Percentiles rank a stretch among this genome's conserved stretches.
phyloP scores from a whole-genome alignment of 2,113 vertebrate genomes.

The Alexandromys fortis region DNA sequence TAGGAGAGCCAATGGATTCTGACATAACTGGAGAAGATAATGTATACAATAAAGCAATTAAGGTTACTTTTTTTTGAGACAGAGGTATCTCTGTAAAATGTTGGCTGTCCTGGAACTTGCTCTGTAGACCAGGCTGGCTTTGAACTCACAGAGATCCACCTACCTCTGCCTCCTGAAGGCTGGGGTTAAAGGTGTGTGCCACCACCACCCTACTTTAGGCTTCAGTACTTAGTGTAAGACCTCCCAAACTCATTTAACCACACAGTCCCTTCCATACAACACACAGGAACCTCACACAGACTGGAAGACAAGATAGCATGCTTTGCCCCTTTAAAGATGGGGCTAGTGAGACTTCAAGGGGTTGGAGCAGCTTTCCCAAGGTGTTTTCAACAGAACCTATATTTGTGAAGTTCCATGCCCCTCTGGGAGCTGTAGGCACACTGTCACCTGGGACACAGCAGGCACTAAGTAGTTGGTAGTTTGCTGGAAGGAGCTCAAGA shows the following conservation, averaged over 20 bases:
- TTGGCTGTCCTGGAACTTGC: neutral
- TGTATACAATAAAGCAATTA: neutral
- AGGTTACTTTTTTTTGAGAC: neutral
- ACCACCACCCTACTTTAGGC: neutral
- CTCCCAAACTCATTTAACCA: neutral
- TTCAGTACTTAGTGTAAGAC: neutral
- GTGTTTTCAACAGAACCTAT: neutral
- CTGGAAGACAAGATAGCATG: neutral
- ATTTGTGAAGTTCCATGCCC: neutral
- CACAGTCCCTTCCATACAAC: neutral
- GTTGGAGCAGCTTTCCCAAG: accelerated
- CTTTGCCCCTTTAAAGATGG: neutral
- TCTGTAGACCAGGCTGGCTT: neutral
- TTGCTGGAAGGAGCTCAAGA: conserved; percentile 93
- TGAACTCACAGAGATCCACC: neutral
- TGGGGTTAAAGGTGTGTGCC: neutral
- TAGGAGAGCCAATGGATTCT: neutral
- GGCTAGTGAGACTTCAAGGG: neutral
- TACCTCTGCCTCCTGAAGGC: neutral
- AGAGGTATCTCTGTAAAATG: neutral
- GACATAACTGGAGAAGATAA: neutral
- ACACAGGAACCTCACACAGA: neutral
- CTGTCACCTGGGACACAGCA: conserved; percentile 91
- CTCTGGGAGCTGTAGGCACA: neutral
- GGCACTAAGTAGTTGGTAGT: conserved; percentile 91